Evolutionary conservation across 2,888 invertebrate species (phyloP), one percentile per base, ranked within the genome.

Genomic region (Dexiosoma caninum): DNA sequence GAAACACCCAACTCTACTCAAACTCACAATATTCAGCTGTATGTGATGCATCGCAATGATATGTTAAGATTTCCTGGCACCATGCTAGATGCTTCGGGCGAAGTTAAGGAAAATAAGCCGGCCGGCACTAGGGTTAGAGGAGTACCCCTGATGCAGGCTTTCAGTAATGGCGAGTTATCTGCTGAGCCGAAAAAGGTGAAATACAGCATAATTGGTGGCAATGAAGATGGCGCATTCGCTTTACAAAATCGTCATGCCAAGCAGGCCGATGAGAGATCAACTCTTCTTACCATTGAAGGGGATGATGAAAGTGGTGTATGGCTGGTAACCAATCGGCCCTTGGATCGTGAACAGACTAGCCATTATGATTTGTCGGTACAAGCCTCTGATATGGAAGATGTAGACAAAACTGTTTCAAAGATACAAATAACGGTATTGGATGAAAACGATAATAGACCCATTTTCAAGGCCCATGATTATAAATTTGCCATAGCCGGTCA

Each of bases 371-470:
- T 97, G 62, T 93, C 94, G 0, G 92, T 98, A 62, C 94, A 95
- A 87, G 97, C 97, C 0, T 93, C 94, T 10, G 96, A 97, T 87
- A 92, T 93, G 27, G 93, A 94, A 84, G 95, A 95, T 49, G 93
- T 95, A 57, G 96, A 96, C 89, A 95, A 94, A 84, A 95, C 96
- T 0, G 93, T 94, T 27, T 94, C 96, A n/a, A 94, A 94, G 83
- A 92, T 98, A 10, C 92, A 92, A 53, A 92, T 98, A 42, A 92
- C 93, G 19, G 93, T 98, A 27, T 91, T 94, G 23, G 97, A 98
- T 88, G 95, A 95, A 88, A 98, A 98, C 89, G 98, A 98, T 90
- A 98, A 98, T 89, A 93, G 95, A 81, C 98, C 98, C 0, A 92
- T 95, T 40, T 97, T 98, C 89, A 93, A 94, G 42, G 93, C 94